Base-by-base conservation (phyloP, 23 tunicate genomes). In the Halocynthia roretzi region DNA sequence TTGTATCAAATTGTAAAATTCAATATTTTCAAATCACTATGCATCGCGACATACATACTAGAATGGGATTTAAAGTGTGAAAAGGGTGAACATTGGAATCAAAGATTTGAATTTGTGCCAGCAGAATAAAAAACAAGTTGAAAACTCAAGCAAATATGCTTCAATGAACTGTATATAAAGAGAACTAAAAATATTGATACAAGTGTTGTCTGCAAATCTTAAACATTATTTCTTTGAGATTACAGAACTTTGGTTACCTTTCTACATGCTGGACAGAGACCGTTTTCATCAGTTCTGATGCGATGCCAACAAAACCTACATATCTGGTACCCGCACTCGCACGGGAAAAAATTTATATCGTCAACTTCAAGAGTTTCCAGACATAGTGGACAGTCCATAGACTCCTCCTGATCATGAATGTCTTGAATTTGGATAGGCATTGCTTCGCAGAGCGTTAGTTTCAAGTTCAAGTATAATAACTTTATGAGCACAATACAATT, bases 221-320 rank as follows among this genome's bases (percentile, higher is more conserved):
- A 52, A 14, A 52, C 40, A 56, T 14, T 2, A 14, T 18, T 55
- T 56, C 77, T 23, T 72, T 72, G 62, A 72, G 14, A 5, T 14
- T 21, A 14, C 15, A 14, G 31, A 76, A 31, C 44, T 14, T 7
- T 21, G 63, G 80, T 68, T 52, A 93, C 93, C 70, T 90, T 88
- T 95, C 96, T 84, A 73, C 99, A 95, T 20, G 89, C 90, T 54
- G 99, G 99, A 79, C 99, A 95, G 50, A 86, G 74, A 8, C 88
- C 88, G 56, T 81, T 86, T 65, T 85, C 92, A 80, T 81, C 91
- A 18, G 86, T 86, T 76, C 87, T 71, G 50, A 95, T 95, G 70
- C 91, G 69, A 67, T 95, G 96, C 99, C 99, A 95, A 61, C 99
- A 95, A 60, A 95, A 89, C 52, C 96, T 73, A 73, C 99, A 95